Conservation (phyloP, 1,140 invertebrate species). For the Drosophila kepulauana region DNA sequence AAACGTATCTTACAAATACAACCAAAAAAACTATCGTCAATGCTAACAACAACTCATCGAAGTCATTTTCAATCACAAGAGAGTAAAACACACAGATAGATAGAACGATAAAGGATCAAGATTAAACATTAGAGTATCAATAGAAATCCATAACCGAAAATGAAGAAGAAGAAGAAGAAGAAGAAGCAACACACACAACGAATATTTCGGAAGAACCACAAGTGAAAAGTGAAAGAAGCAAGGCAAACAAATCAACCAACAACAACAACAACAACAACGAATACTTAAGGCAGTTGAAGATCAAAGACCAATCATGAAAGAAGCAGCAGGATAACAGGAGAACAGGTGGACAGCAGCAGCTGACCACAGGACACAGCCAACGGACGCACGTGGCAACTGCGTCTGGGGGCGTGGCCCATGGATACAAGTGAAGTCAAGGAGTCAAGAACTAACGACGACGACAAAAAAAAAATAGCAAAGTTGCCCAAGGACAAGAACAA, state of each 20-base stretch:
- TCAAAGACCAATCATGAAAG: constrained; percentile 30
- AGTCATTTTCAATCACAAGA: constrained; percentile 56
- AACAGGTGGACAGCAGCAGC: constrained; percentile 16
- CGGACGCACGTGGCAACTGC: constrained; percentile 44
- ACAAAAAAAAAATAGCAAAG: constrained; percentile 32
- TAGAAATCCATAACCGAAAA: constrained; percentile 32
- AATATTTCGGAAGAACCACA: constrained; percentile 44
- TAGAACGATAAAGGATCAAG: constrained; percentile 25
- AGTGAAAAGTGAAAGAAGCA: constrained; percentile 33
- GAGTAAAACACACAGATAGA: constrained; percentile 44
- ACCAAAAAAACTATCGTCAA: constrained; percentile 82
- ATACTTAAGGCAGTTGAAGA: constrained; percentile 34
- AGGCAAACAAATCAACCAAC: constrained; percentile 34
- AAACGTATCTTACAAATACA: constrained; percentile 78
- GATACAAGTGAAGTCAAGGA: constrained; percentile 36
- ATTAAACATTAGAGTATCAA: constrained; percentile 15
- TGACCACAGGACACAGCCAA: constrained; percentile 23
- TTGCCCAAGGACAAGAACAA: constrained; percentile 55
- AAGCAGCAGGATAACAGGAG: constrained; percentile 40
- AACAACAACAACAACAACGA: constrained; percentile 34
- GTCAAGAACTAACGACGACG: constrained; percentile 18
- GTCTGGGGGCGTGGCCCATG: constrained; percentile 33
- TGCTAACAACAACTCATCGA: constrained; percentile 56
- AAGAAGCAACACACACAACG: constrained; percentile 30
- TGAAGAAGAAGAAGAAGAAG: too few relatives aligned